These are phyloP conservation scores for Theonella swinhoei DNA, from an alignment of 37 sponge, comb jelly and placozoan genomes.

Conservation along the genomic window DNA sequence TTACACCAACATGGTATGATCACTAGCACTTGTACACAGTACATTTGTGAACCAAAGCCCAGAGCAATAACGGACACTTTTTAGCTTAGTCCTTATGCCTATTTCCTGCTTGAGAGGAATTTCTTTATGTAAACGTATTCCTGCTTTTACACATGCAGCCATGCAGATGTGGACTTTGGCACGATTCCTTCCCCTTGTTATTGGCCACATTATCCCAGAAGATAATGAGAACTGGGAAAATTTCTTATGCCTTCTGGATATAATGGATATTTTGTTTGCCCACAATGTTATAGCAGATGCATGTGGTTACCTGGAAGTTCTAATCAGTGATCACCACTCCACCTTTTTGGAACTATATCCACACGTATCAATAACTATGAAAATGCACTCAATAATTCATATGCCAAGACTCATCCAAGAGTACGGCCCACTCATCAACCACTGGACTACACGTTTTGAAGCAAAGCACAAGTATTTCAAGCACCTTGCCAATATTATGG, in stretches of 20 bases:
- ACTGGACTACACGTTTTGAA: slow-evolving; percentile 38
- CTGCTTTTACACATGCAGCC: too few species aligned
- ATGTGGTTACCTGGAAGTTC: slow-evolving; percentile 11
- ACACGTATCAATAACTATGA: background rate
- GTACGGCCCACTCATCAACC: slow-evolving; percentile 18
- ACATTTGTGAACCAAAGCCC: too few species aligned
- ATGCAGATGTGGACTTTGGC: slow-evolving; percentile 33
- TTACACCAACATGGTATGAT: slow-evolving; percentile 13
- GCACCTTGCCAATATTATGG: slow-evolving; percentile 17
- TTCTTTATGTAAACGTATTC: too few species aligned
- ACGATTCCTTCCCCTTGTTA: slow-evolving; percentile 8
- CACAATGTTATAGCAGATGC: background rate
- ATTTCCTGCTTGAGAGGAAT: too few species aligned
- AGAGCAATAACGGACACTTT: too few species aligned
- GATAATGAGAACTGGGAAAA: slow-evolving; percentile 36
- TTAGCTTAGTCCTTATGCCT: too few species aligned
- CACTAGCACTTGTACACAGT: background rate
- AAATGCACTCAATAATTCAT: slow-evolving; percentile 41
- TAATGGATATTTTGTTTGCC: slow-evolving; percentile 4
- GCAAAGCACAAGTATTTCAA: slow-evolving; percentile 34
- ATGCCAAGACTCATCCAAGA: slow-evolving; percentile 26
- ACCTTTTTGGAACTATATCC: slow-evolving; percentile 29
- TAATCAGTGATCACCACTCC: slow-evolving; percentile 16
- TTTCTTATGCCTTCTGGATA: slow-evolving; percentile 36
- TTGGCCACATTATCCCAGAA: slow-evolving; percentile 25